Evolutionary conservation across 2,113 vertebrate species (phyloP), one percentile per base, ranked within the genome.

Genomic region (Pseudopodoces humilis): DNA sequence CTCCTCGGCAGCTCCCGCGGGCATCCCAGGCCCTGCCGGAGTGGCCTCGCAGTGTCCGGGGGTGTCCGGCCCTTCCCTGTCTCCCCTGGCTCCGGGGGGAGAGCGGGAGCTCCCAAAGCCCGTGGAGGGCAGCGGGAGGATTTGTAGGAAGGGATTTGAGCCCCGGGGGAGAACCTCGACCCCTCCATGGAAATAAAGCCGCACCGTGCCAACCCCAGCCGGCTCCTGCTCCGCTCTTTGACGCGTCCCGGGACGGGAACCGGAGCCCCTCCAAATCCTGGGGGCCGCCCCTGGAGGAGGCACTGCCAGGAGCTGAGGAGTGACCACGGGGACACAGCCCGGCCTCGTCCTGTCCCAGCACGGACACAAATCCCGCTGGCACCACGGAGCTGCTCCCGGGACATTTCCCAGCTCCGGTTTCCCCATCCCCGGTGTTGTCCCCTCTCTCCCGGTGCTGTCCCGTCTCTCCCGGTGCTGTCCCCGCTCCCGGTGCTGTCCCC

Each of bases 121-220:
- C 10, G 2, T 1, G 58, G 24, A 27, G 62, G 89, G 77, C 47
- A 30, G 33, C 15, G 8, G 72, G 92, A 31, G 65, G 67, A 23
- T 39, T 62, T 47, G 84, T 39, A 7, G 11, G 4, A 13, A 86
- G 80, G 83, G 69, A 67, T 83, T 6, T 7, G 80, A 70, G 77
- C 41, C 72, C 50, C 0, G 10, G 67, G 67, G 67, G n/a, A 64
- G 33, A 69, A 50, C 4, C 25, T 67, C 31, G 23, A 22, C 25
- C 52, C 70, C 63, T 12, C 84, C 47, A 0, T 60, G 88, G 91
- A 95, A 97, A 96, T 97, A 97, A 96, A 97, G 92, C 95, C 79
- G 92, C 92, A 94, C 87, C 79, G 94, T 95, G 96, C 94, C 93
- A 35, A 92, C 88, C 94, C 95, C 80, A 70, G 35, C 20, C 37